These are phyloP conservation scores for Ciconia nigra DNA, from an alignment of 2,797 vertebrate species.

Conservation along the genomic window DNA sequence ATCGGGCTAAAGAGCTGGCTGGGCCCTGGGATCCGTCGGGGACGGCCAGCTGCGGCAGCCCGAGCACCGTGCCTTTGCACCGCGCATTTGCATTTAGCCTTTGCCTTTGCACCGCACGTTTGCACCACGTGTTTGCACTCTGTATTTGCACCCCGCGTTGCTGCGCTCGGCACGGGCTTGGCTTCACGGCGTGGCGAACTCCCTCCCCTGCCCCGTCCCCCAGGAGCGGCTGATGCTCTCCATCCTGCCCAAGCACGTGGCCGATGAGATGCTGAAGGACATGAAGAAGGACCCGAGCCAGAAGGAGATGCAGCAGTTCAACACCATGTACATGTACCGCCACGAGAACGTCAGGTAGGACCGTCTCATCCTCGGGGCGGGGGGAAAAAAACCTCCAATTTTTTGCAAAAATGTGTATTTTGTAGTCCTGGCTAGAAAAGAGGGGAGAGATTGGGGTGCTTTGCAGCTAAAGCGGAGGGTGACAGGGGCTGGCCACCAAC, in stretches of 20 bases:
- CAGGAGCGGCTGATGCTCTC: constrained; percentile 93
- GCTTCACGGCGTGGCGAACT: fast-evolving
- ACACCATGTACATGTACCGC: constrained; percentile 99
- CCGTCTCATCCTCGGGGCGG: fast-evolving
- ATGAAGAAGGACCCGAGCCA: constrained; percentile 92
- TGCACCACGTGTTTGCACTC: too few species aligned
- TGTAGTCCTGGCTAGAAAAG: background rate
- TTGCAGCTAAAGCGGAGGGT: background rate
- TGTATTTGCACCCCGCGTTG: background rate
- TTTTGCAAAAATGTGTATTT: background rate
- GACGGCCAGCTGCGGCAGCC: fast-evolving
- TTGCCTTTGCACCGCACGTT: too few species aligned
- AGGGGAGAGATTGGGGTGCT: background rate
- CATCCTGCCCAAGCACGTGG: constrained; percentile 96
- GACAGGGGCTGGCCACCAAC: background rate
- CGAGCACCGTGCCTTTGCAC: too few species aligned
- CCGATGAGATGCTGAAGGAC: constrained; percentile 95
- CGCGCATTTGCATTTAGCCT: too few species aligned
- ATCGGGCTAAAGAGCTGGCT: background rate
- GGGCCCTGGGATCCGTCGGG: background rate
- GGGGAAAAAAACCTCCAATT: background rate
- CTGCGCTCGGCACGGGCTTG: background rate
- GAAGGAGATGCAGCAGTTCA: constrained; percentile 92
- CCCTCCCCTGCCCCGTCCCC: background rate
- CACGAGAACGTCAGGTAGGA: constrained; percentile 95